Evolutionary conservation across 2,888 invertebrate species (phyloP).

Genomic region (Troides helena): DNA sequence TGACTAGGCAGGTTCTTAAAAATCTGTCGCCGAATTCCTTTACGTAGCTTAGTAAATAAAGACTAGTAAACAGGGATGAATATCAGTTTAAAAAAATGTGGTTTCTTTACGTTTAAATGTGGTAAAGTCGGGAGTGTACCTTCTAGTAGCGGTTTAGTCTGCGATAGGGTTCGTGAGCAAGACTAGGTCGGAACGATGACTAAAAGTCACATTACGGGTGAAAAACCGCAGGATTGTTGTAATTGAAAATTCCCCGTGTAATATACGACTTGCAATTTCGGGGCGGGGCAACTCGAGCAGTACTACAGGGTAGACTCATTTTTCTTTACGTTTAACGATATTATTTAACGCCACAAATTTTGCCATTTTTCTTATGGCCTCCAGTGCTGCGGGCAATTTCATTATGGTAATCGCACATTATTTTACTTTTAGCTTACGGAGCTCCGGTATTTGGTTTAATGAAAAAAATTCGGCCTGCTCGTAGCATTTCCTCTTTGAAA

Average conservation of each 20-base stretch:
- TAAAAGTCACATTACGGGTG: conserved; percentile 79
- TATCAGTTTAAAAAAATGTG: not conserved
- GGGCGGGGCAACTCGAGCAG: conserved; percentile 48
- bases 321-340: conserved; percentile 76
- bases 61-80: no score
- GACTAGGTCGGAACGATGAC: conserved; percentile 66
- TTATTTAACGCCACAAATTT: conserved; percentile 79
- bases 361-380: conserved; percentile 68
- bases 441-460: conserved; percentile 29
- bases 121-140: not conserved
- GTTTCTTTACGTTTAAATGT: not conserved
- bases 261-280: conserved; percentile 79
- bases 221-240: conserved; percentile 78
- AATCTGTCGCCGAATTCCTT: no score
- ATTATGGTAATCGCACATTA: conserved; percentile 75
- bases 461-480: conserved; percentile 21
- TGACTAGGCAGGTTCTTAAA: no score
- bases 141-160: conserved; percentile 33
- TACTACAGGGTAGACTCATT: conserved; percentile 68
- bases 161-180: conserved; percentile 61
- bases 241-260: conserved; percentile 80
- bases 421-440: conserved; percentile 36
- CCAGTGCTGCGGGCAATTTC: conserved; percentile 68
- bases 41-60: no score
- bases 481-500: not conserved